Base-by-base conservation (phyloP, 2,797 vertebrate genomes). In the Tenualosa thibaudeaui region DNA sequence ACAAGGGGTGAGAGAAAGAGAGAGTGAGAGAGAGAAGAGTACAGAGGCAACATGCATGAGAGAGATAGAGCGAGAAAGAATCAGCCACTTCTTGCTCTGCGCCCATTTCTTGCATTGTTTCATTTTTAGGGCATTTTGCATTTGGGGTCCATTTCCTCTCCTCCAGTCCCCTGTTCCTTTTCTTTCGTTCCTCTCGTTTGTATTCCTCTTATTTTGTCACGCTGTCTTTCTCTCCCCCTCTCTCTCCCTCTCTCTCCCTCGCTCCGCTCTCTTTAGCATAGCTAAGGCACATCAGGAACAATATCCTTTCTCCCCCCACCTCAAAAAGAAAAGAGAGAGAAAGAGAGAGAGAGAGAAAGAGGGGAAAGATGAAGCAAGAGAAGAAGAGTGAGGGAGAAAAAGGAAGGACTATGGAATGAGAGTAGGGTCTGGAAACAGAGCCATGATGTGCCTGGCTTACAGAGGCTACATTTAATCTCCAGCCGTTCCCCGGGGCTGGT, bases 391-490 rank as follows among this genome's bases (percentile, higher is more conserved):
- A 84, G 54, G 75, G 62, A 78, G 81, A 24, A 24, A 22, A 60
- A 19, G 19, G n/a, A 24, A 60, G 82, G 40, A 40, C 43, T 22
- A 19, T 78, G 71, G 71, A 78, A 78, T 78, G 83, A 86, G 86
- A 85, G 75, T 85, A 86, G 92, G 93, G 92, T 93, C 91, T 93
- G 94, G 94, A 95, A 95, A 96, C 96, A 95, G 96, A 96, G 95
- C 96, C 96, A 95, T 95, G 96, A 96, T 97, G 96, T 95, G 96
- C 93, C 96, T 96, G 97, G 96, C 96, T 98, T 97, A 97, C 94
- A 95, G 95, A 97, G 96, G 96, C 96, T 97, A 97, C 96, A 97
- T 98, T 97, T 97, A 97, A 97, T 97, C 97, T 97, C 96, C 93
- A 91, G 95, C 96, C 96, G 95, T 96, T 97, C 96, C 96, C 96